Evolutionary conservation across 2,113 vertebrate genomes (phyloP), one percentile per base, ranked within the genome.

Genomic region (Falco punctatus): DNA sequence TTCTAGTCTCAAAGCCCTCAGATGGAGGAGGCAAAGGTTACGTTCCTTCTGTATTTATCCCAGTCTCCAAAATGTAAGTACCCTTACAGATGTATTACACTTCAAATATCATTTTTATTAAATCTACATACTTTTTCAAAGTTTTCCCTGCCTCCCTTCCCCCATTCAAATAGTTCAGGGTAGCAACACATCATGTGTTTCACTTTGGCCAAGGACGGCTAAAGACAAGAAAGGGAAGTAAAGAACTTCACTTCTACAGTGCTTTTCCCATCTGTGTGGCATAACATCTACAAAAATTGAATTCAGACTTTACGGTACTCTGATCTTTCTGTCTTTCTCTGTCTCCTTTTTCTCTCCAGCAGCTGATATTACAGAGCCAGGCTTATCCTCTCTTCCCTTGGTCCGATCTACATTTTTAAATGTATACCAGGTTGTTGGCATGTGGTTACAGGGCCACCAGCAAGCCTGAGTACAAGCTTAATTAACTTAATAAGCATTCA

Each of bases 61-160:
- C 99, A 85, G 98, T 99, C 97, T 99, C 99, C 35, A 98, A 99
- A 96, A 98, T 98, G 99, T 99, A 96, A 99, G 99, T 99, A 97
- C 90, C 26, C 42, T 73, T 24, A 74, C 5, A 48, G 9, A 20
- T 23, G 4, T 42, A 22, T 55, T 87, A 46, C 20, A 49, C 17
- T 65, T 82, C 14, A 72, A 18, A 30, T 21, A 6, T 19, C 74
- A 24, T 22, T 92, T 75, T 74, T 19, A 67, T 27, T 49, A 85
- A 4, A 35, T 85, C 46, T 48, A n/a, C 10, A 58, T 55, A n/a
- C 28, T 4, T 15, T 69, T 95, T n/a, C 84, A 46, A 59, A 69
- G 23, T 62, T 91, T 83, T 32, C 27, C 32, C 32, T 51, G 21
- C 28, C 21, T 88, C 13, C 20, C 14, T 88, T 72, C 10, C 22